Base-by-base conservation (phyloP, 2,888 invertebrate species). In the Tridacna crocea region DNA sequence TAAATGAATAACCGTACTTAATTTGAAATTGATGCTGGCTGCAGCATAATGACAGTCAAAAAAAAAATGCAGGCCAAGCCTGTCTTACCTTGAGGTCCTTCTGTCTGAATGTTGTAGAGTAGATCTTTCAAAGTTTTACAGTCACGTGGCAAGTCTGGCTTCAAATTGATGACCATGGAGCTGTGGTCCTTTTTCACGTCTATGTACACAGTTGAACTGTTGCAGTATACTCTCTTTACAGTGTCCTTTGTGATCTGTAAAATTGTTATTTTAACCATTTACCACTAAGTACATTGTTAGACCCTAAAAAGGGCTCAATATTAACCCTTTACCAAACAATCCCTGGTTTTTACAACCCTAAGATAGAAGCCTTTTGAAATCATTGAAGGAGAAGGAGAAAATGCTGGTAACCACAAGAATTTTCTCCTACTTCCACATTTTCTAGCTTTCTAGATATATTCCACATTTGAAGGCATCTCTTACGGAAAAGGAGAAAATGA, bases 211-310 rank as follows among this genome's bases (percentile, higher is more conserved):
- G 22, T 19, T 19, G 58, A 48, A 13, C 46, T 75, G 15, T 76
- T 80, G 48, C 47, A 73, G 1, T 27, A 46, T 58, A n/a, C 19
- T 55, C 77, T 80, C 68, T 47, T 55, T 27, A 80, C n/a, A 15
- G 72, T 77, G 11, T 66, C 51, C 36, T 55, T 26, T n/a, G 22
- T 73, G 3, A 80, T 65, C 80, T 80, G 68, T 17, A 76, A 72
- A 63, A n/a, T 19, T 46, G 65, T 22, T 13, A 63, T 55, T 55
- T n/a, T 19, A 55, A 55, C 55, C 55, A 2, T 55, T 55, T 55
- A 17, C 55, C 55, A 55, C 4, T 6, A 17, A 55, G 10, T n/a
- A 2, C 55, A 55, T 19, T 55, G 17, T 55, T 51, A 22, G 61
- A n/a, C 11, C n/a, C 11, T 22, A n/a, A n/a, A n/a, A n/a, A n/a